Base-by-base conservation (phyloP, 2,797 vertebrate species). In the Danio jaintianensis region DNA sequence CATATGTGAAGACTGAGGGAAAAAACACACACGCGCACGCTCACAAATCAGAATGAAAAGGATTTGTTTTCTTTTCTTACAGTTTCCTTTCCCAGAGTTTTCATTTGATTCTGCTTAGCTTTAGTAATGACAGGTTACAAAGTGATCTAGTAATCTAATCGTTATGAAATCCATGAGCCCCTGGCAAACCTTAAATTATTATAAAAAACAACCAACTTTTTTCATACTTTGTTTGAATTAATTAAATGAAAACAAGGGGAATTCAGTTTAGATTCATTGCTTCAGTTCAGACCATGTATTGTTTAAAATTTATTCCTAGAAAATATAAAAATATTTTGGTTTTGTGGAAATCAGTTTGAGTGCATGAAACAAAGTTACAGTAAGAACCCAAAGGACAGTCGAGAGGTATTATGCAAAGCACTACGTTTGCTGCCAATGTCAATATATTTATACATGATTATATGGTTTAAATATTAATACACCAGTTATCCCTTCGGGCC, bases 1-100 rank as follows among this genome's bases (percentile, higher is more conserved):
- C 71, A 77, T 63, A 81, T 59, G 84, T 48, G 74, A 45, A 73
- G 53, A 43, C 58, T 82, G 59, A 6, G 11, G 48, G 18, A 69
- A 66, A 81, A 84, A 82, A 29, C 29, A 1, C 29, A 29, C 70
- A 71, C 80, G 71, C 84, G 80, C 79, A 82, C 38, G 47, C 55
- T 45, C 50, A 20, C 50, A 53, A 62, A 81, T 68, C 16, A 53
- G 5, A 81, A 80, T 71, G 45, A 75, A 80, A 82, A 70, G 52
- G 50, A 40, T 58, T 62, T 66, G 52, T 83, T 72, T 82, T 84
- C 56, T 79, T 69, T 70, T 63, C 48, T 52, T 20, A 40, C 5
- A 64, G 36, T 81, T 81, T 62, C 38, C 38, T 45, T 75, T 75
- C 67, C 47, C 2, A 42, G 18, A 47, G 62, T 52, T 43, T 16